phyloP scores from a whole-genome alignment of 2,888 invertebrate species.

The Odiellus spinosus region DNA sequence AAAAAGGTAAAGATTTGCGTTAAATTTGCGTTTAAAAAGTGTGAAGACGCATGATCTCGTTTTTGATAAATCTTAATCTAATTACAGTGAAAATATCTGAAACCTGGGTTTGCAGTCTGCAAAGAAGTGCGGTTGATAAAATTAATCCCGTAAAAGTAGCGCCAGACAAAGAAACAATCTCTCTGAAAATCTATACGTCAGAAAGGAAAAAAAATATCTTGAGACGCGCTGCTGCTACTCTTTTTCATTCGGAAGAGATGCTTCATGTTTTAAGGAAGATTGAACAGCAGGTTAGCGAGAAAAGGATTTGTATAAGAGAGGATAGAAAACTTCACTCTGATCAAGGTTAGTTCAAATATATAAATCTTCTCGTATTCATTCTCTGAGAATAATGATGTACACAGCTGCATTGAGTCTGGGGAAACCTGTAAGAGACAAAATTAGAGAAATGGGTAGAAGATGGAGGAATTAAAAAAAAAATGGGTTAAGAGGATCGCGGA shows the following conservation, averaged over 20 bases:
- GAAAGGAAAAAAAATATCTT: slow-evolving; percentile 26
- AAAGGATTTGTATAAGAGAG: slow-evolving; percentile 51
- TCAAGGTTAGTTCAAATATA: slow-evolving; percentile 38
- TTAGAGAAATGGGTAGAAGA: too few species aligned
- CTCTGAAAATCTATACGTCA: slow-evolving; percentile 28
- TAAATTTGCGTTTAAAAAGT: too few species aligned
- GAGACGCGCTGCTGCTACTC: slow-evolving; percentile 36
- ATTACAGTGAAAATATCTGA: too few species aligned
- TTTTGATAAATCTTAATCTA: too few species aligned
- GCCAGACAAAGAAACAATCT: slow-evolving; percentile 30
- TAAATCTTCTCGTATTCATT: background rate
- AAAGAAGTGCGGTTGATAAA: background rate
- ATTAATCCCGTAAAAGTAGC: slow-evolving; percentile 3
- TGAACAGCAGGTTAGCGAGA: slow-evolving; percentile 52
- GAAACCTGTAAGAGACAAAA: too few species aligned
- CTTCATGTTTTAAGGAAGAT: slow-evolving; percentile 48
- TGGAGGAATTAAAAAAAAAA: too few species aligned
- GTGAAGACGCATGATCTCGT: too few species aligned
- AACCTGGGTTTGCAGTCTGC: too few species aligned
- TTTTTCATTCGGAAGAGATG: slow-evolving; percentile 46
- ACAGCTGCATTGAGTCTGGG: too few species aligned
- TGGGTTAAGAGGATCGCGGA: too few species aligned
- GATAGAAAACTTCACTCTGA: slow-evolving; percentile 70
- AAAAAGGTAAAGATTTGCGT: slow-evolving; percentile 3
- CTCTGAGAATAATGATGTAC: too few species aligned